Percentiles rank a stretch among this genome's conserved stretches.
phyloP scores from a whole-genome alignment of 30 jellyfish, hydroid and myxozoan genomes.

The Turritopsis rubra region DNA sequence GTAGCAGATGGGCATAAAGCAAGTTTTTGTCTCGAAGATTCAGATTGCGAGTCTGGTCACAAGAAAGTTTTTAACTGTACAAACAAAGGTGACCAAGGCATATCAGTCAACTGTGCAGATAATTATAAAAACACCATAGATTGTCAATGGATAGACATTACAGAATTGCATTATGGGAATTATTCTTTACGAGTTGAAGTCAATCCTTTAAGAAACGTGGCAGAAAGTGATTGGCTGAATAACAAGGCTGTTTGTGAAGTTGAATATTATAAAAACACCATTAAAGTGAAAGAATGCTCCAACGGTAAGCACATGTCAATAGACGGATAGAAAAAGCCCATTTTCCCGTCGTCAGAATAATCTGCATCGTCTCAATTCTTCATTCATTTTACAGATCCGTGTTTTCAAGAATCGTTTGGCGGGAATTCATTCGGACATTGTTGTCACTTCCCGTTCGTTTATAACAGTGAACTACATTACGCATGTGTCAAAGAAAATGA shows the following conservation, averaged over 20 bases:
- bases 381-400: constrained; percentile 58
- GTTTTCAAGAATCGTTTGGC: constrained; percentile 82
- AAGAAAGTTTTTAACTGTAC: constrained; percentile 81
- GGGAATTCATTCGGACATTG: constrained; percentile 93
- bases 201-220: constrained; percentile 55
- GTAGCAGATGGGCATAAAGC: constrained; percentile 98
- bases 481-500: constrained; percentile 34
- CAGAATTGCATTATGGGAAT: constrained; percentile 76
- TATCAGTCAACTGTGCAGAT: constrained; percentile 88
- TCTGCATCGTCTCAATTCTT: background rate
- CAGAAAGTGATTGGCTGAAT: constrained; percentile 75
- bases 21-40: constrained; percentile 91
- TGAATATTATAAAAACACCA: constrained; percentile 40
- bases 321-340: too few relatives aligned
- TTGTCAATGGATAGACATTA: constrained; percentile 97
- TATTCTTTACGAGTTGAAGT: constrained; percentile 75
- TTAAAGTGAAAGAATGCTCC: constrained; percentile 60
- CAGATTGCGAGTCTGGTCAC: constrained; percentile 70
- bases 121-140: constrained; percentile 73
- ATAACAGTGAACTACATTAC: constrained; percentile 46
- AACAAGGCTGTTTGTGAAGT: constrained; percentile 85
- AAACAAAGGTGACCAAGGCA: constrained; percentile 86
- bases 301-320: constrained; percentile 46
- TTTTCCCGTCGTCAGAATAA: too few relatives aligned
- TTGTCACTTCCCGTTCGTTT: constrained; percentile 90